Evolutionary conservation across 2,888 invertebrate species (phyloP).

Genomic region (Hyposoter didymator): DNA sequence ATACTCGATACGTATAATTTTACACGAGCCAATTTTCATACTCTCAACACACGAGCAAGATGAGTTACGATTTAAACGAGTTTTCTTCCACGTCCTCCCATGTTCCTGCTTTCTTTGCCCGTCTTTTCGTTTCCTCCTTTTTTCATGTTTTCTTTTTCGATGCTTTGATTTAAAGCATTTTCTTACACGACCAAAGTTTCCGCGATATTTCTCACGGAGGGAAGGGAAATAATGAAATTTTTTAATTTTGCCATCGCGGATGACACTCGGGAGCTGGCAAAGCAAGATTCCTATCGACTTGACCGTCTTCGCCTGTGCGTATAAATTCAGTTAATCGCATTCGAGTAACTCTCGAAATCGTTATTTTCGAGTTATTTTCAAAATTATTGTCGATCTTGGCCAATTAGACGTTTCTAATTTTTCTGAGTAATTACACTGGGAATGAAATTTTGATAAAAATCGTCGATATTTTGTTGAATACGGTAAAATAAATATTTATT

Average conservation of each 20-base stretch:
- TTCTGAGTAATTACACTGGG: background rate
- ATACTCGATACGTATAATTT: slow-evolving; percentile 25
- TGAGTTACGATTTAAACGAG: slow-evolving; percentile 21
- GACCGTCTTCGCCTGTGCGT: background rate
- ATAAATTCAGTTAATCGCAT: background rate
- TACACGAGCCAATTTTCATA: slow-evolving; percentile 1
- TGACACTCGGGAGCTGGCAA: background rate
- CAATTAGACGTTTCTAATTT: no score
- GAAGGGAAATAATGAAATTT: background rate
- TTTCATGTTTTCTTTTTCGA: background rate
- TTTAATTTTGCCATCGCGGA: background rate
- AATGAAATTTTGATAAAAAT: no score
- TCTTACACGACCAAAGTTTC: background rate
- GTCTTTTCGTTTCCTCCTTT: background rate
- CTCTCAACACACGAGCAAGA: background rate
- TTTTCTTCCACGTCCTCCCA: background rate
- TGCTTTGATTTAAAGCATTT: background rate
- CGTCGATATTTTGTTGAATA: no score
- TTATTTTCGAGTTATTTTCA: background rate
- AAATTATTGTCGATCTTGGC: background rate
- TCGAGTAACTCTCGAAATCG: background rate
- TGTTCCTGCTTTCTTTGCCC: background rate
- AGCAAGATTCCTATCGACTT: background rate
- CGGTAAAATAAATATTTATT: no score
- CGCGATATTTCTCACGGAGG: background rate